Percentiles rank a stretch among this genome's conserved stretches.
Conservation (phyloP, 1,140 invertebrate genomes). For the Oppia nitens region DNA sequence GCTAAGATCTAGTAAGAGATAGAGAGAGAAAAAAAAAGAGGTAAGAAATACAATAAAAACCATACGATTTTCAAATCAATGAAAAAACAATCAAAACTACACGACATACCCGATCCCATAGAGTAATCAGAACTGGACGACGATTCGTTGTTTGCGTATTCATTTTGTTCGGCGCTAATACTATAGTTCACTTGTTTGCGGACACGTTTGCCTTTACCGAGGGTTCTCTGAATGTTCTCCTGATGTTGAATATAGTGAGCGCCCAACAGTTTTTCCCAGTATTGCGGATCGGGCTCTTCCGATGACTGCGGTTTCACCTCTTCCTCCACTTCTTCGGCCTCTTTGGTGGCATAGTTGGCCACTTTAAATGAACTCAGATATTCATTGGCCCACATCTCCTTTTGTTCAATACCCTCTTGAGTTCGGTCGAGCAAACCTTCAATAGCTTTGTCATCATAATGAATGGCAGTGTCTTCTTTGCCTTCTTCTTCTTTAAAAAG, state of each 20-base stretch:
- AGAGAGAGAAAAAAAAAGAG: not conserved
- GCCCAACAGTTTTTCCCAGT: slow-evolving; percentile 95
- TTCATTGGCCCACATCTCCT: slow-evolving; percentile 97
- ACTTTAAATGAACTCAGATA: slow-evolving; percentile 96
- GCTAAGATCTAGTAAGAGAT: slow-evolving; percentile 10
- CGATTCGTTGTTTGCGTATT: slow-evolving; percentile 3
- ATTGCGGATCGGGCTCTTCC: slow-evolving; percentile 92
- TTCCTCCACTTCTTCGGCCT: slow-evolving; percentile 81
- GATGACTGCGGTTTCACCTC: slow-evolving; percentile 97
- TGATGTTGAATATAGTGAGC: slow-evolving; percentile 99
- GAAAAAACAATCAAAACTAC: not conserved
- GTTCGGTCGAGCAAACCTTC: slow-evolving; percentile 77
- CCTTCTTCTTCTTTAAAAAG: slow-evolving; percentile 65
- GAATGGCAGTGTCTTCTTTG: slow-evolving; percentile 45
- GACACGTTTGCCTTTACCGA: slow-evolving; percentile 48
- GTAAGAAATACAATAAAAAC: no score
- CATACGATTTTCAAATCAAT: not conserved
- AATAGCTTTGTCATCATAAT: slow-evolving; percentile 94
- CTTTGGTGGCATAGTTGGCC: slow-evolving; percentile 86
- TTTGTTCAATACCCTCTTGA: slow-evolving; percentile 87
- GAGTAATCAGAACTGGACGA: slow-evolving; percentile 11
- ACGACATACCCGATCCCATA: slow-evolving; percentile 2
- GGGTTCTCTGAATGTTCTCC: slow-evolving; percentile 72
- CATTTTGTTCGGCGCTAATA: slow-evolving; percentile 2
- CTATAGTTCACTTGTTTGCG: slow-evolving; percentile 28